Evolutionary conservation across 2,113 vertebrate species (phyloP), one percentile per base, ranked within the genome.

Genomic region (Psilopsiagon aurifrons): DNA sequence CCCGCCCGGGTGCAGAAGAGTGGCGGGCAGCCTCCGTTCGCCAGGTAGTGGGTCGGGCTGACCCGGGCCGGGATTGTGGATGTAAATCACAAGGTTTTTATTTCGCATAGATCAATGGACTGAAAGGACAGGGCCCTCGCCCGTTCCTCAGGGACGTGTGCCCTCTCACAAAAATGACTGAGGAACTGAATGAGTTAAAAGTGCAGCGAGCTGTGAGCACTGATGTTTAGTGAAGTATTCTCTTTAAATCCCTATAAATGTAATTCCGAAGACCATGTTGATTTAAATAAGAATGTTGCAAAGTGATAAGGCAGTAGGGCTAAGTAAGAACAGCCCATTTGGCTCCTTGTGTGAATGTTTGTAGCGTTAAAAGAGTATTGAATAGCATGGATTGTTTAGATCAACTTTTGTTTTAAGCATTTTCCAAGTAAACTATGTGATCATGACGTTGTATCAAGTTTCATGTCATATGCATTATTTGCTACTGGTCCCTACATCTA

Each of bases 151-250:
- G 39, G 47, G 31, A 0, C 2, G 24, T 2, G 67, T 9, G 64
- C 25, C 11, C 8, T 11, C 31, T 13, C 27, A 2, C 31, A 7
- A 3, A 16, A 10, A 19, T 14, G 2, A 13, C 31, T 2, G 28
- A 23, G 35, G 17, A 9, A 2, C 24, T 49, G 17, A 6, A 10
- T 4, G 35, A 17, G 39, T 11, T 46, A 3, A 4, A 46, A 41
- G 15, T 0, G 31, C 9, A 17, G 69, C 10, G 37, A 35, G 22
- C 13, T 23, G 1, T 43, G 51, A 7, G 39, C 63, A 0, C 15
- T 39, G 3, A 1, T 2, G 9, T 5, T 47, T 14, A 20, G 20
- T 1, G 20, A 18, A 4, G 43, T 15, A 0, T 12, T 16, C 33
- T 4, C 15, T 46, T 71, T 33, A 18, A 54, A 11, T 43, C 20